Conservation (phyloP, 2,113 vertebrate species). For the Aplodontia rufa region DNA sequence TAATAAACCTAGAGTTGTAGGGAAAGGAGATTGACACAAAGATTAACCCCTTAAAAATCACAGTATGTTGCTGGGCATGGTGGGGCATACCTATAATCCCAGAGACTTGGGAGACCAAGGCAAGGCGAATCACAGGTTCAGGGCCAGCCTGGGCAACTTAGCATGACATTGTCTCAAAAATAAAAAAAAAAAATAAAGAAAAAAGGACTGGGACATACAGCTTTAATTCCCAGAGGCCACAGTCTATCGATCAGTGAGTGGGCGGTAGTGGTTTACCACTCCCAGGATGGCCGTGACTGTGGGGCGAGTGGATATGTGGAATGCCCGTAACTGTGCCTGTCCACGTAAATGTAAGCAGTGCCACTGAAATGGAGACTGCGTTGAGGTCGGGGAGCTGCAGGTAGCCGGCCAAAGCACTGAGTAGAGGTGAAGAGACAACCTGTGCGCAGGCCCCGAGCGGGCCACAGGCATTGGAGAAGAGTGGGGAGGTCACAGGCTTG, state of each 20-base stretch:
- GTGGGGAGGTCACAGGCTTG: not conserved
- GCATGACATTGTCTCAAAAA: too few species aligned
- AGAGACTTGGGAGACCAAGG: not conserved
- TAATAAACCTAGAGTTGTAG: not conserved
- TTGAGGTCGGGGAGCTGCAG: not conserved
- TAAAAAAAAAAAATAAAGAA: too few species aligned
- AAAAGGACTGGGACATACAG: not conserved
- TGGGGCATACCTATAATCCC: not conserved
- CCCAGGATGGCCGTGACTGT: fast-evolving
- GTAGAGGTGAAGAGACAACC: not conserved
- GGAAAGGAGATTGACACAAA: not conserved
- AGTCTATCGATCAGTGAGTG: too few species aligned
- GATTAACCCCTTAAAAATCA: not conserved
- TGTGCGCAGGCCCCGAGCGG: not conserved
- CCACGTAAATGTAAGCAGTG: not conserved
- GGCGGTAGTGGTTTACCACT: fast-evolving
- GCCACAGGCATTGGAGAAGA: not conserved
- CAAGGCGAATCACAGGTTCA: not conserved
- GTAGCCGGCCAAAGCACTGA: not conserved
- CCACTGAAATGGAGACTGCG: not conserved
- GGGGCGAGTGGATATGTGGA: fast-evolving
- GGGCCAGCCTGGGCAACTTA: not conserved
- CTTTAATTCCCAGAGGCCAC: too few species aligned
- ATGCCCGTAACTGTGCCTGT: not conserved
- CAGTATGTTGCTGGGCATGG: too few species aligned